Percentiles rank a stretch among this genome's conserved stretches.
phyloP scores from a whole-genome alignment of 2,113 vertebrate genomes.

The Macaca mulatta region DNA sequence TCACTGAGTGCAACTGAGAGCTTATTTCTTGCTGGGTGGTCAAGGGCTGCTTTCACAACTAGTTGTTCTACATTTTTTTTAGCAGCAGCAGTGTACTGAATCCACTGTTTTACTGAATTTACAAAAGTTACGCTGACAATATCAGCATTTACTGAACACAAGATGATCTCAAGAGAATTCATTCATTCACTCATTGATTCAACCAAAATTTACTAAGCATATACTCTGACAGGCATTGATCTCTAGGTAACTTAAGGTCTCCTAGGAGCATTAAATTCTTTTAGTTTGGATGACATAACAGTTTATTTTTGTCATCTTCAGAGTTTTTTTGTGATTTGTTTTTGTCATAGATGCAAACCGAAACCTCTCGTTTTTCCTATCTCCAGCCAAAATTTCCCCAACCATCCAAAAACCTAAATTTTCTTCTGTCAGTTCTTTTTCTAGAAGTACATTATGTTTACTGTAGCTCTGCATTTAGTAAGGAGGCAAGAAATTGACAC shows the following conservation, averaged over 20 bases:
- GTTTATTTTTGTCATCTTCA: constrained; percentile 20
- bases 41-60: not conserved
- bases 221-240: not conserved
- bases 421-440: constrained; percentile 42
- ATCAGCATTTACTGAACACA: not conserved
- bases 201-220: not conserved
- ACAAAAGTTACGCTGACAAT: not conserved
- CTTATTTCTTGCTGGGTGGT: not conserved
- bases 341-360: constrained; percentile 33
- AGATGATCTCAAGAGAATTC: not conserved
- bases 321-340: constrained; percentile 22
- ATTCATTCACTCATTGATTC: not conserved
- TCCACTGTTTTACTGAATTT: not conserved
- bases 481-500: constrained; percentile 21
- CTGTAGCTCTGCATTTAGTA: not conserved
- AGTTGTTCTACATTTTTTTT: not conserved
- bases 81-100: not conserved
- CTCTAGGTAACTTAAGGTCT: not conserved
- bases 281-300: not conserved
- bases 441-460: not conserved
- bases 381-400: not conserved
- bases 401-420: not conserved
- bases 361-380: not conserved
- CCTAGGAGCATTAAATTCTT: not conserved
- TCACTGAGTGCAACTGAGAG: not conserved